Evolutionary conservation across 2,797 vertebrate species (phyloP), one percentile per base, ranked within the genome.

Genomic region (Chelmon rostratus): DNA sequence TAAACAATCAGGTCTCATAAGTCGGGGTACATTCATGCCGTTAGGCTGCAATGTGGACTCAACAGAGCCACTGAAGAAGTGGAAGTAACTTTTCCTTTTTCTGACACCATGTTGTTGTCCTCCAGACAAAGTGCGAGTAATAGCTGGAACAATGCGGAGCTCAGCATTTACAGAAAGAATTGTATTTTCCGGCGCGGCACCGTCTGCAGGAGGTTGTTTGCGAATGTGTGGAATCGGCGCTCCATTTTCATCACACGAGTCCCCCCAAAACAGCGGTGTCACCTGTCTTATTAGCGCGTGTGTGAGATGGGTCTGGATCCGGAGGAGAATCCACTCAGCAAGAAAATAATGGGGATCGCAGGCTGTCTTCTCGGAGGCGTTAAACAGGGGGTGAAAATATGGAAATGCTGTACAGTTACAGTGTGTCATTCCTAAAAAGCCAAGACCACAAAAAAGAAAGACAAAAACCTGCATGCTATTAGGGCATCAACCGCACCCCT

Each of bases 281-380:
- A 80, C 87, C 78, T 68, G 69, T 87, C 86, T 89, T 83, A 90
- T 91, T 90, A 91, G 85, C 77, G 79, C 83, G 47, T 52, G 67
- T 78, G 63, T 80, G 76, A 73, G 79, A 77, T 11, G 64, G 59
- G 38, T 67, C 68, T 54, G 53, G 72, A 83, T 76, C 69, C 82
- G 47, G 58, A 53, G 73, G 53, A 84, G 50, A 79, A 84, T 83
- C 81, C 71, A 73, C 68, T 85, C 82, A 79, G 81, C 82, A 78
- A 70, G 74, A 82, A 78, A 86, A 86, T 89, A 89, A 92, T 86
- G 78, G 81, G 77, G 66, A 78, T 78, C 33, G 56, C 59, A 28
- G 69, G 62, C 73, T 79, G 73, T 85, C 83, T 62, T 82, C 81
- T 83, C 37, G 25, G 68, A 88, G 68, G 77, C 38, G 25, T 84